phyloP scores from a whole-genome alignment of 2,113 vertebrate genomes.

The Brachirus orientalis region DNA sequence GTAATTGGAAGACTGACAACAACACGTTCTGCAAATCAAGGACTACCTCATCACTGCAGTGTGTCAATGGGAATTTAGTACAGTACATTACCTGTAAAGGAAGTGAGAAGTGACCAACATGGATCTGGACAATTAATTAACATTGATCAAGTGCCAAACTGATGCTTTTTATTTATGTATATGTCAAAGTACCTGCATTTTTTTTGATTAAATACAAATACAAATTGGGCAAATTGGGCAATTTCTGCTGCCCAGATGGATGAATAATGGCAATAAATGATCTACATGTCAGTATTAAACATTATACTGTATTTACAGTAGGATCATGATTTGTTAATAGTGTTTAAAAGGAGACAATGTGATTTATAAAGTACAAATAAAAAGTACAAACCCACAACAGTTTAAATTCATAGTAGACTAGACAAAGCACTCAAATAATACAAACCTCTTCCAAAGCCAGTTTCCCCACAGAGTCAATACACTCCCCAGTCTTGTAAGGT shows the following conservation, averaged over 20 bases:
- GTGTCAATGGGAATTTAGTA: constrained; percentile 10
- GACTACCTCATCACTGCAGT: not conserved
- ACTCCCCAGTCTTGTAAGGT: too few species aligned
- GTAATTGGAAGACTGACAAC: constrained; percentile 45
- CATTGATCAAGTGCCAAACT: constrained; percentile 1
- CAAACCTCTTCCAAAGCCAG: too few species aligned
- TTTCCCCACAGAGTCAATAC: too few species aligned
- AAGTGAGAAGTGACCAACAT: constrained; percentile 1
- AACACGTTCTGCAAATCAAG: constrained; percentile 45
- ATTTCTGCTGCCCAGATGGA: not conserved
- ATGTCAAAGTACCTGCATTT: not conserved
- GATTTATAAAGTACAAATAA: not conserved
- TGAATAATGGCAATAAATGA: constrained; percentile 1
- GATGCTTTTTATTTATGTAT: constrained; percentile 14
- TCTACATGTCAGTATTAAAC: not conserved
- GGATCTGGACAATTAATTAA: constrained; percentile 5
- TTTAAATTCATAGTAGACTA: too few species aligned
- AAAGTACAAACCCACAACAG: not conserved
- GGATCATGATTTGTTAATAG: not conserved
- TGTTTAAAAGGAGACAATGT: not conserved
- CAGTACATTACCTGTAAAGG: not conserved
- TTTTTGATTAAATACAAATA: constrained; percentile 10
- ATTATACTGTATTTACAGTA: not conserved
- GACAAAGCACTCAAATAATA: too few species aligned
- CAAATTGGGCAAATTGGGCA: not conserved